A percentile compares a stretch with the other conserved stretches of the same genome.
These are phyloP conservation scores for Drosophila hamatofila DNA, from an alignment of 2,888 invertebrate genomes.

Conservation along the genomic window DNA sequence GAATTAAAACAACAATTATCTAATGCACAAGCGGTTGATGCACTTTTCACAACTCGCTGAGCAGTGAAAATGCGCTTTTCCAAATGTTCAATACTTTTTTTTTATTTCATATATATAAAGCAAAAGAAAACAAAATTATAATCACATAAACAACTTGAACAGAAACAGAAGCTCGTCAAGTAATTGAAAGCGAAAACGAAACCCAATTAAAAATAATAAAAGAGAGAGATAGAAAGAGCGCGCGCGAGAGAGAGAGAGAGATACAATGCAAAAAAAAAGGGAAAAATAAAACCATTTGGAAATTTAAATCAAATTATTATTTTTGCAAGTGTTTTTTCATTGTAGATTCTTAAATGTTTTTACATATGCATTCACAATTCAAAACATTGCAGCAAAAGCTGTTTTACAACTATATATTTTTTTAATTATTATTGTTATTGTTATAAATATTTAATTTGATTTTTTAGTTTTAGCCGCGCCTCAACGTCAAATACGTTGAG, in stretches of 20 bases:
- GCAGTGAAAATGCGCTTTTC: constrained; percentile 76
- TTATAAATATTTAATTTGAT: constrained; percentile 1
- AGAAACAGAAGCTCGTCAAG: constrained; percentile 28
- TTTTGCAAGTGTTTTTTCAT: constrained; percentile 56
- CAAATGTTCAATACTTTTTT: constrained; percentile 23
- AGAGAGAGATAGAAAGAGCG: neutral
- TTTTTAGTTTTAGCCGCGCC: constrained; percentile 24
- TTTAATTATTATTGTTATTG: constrained; percentile 3
- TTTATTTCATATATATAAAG: constrained; percentile 11
- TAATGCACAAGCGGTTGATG: constrained; percentile 82
- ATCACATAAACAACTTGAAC: constrained; percentile 19
- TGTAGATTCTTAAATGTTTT: constrained; percentile 37
- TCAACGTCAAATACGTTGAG: constrained; percentile 56
- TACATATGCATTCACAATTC: constrained; percentile 44
- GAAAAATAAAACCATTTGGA: constrained; percentile 22
- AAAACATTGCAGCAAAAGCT: constrained; percentile 28
- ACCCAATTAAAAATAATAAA: constrained; percentile 32
- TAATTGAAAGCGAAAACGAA: constrained; percentile 58
- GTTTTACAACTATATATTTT: constrained; percentile 15
- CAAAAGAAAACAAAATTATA: constrained; percentile 11
- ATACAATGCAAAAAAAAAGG: constrained; percentile 13
- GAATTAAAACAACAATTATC: constrained; percentile 60
- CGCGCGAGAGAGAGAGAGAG: neutral
- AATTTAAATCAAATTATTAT: constrained; percentile 44
- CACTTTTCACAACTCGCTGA: constrained; percentile 83